Evolutionary conservation across 2,113 vertebrate genomes (phyloP).

Genomic region (Delphinapterus leucas): DNA sequence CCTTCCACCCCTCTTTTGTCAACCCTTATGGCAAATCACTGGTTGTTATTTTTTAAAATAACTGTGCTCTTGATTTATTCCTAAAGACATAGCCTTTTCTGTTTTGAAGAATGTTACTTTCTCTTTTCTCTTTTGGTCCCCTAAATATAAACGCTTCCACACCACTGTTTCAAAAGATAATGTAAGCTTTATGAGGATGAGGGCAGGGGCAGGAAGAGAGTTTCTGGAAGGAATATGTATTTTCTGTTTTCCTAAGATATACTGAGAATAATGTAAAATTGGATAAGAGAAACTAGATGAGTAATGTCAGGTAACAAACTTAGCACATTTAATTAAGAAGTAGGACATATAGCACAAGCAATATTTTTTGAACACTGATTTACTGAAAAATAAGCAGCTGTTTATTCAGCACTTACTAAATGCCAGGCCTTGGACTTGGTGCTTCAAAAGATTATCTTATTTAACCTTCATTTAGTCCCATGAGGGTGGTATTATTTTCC

Average conservation of each 20-base stretch:
- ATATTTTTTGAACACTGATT: background rate
- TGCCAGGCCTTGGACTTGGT: background rate
- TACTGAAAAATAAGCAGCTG: background rate
- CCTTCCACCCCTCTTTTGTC: background rate
- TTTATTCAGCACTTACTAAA: background rate
- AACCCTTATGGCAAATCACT: background rate
- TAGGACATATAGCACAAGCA: background rate
- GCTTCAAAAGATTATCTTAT: background rate
- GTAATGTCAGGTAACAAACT: background rate
- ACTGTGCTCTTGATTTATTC: background rate
- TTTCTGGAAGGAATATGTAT: background rate
- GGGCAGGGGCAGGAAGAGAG: background rate
- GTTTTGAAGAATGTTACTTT: background rate
- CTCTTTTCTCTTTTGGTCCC: background rate
- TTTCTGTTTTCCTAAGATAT: background rate
- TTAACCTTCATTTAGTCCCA: background rate
- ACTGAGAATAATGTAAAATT: background rate
- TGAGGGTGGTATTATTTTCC: background rate
- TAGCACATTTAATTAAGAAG: background rate
- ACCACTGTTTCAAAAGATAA: background rate
- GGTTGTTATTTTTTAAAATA: background rate
- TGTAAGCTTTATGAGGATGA: background rate
- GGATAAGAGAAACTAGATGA: background rate
- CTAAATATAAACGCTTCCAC: background rate
- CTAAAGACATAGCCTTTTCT: background rate